Conservation (phyloP, 2,113 vertebrate genomes). For the Hassar affinis region DNA sequence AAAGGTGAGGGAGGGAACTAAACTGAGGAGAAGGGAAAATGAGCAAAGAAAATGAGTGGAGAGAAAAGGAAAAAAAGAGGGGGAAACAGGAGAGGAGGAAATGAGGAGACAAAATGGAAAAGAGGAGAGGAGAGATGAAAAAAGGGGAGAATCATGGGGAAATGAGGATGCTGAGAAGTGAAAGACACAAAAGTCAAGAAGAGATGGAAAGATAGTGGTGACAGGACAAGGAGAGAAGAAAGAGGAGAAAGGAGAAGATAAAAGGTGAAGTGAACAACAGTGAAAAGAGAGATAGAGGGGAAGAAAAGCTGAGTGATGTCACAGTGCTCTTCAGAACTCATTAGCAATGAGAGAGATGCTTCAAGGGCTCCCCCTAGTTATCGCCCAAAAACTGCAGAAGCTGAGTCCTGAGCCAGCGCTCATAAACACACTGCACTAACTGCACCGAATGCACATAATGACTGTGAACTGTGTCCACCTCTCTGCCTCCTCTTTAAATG, state of each 20-base stretch:
- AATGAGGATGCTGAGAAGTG: not conserved
- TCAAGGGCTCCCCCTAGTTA: constrained; percentile 17
- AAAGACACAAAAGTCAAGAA: not conserved
- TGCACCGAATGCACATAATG: not conserved
- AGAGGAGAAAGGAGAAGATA: not conserved
- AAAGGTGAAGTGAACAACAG: no score
- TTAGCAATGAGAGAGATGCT: not conserved
- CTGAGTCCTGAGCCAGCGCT: not conserved
- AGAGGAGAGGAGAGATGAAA: not conserved
- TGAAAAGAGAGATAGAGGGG: not conserved
- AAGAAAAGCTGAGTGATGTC: constrained; percentile 3
- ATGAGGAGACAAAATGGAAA: not conserved
- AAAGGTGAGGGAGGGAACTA: no score
- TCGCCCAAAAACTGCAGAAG: not conserved
- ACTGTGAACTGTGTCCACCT: constrained; percentile 12
- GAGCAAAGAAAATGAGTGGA: not conserved
- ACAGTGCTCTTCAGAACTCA: constrained; percentile 10
- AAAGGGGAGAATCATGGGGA: no score
- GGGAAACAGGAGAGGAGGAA: no score
- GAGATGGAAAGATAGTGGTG: not conserved
- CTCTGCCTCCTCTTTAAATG: constrained; percentile 5
- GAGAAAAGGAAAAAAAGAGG: not conserved
- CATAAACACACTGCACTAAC: not conserved
- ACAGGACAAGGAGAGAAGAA: not conserved
- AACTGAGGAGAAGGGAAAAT: not conserved